These are phyloP conservation scores for Arrhopalites spinosus DNA, from an alignment of 2,888 invertebrate species.

Conservation along the genomic window DNA sequence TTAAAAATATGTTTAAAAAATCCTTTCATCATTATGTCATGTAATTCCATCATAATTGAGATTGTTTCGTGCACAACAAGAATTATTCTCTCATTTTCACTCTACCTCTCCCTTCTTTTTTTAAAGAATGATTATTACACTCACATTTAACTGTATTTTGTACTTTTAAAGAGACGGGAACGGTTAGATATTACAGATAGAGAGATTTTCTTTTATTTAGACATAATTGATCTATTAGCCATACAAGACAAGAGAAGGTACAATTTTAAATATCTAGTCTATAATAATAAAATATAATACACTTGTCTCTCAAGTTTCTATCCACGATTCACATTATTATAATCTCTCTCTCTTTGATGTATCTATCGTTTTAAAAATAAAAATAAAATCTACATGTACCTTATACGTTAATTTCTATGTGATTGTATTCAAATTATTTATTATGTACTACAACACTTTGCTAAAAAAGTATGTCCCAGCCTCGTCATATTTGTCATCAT, in stretches of 20 bases:
- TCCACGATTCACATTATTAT: too few relatives aligned
- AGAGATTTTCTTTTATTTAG: slow-evolving; percentile 6
- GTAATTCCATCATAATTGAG: not conserved
- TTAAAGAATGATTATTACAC: too few relatives aligned
- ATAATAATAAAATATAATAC: too few relatives aligned
- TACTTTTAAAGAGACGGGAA: not conserved
- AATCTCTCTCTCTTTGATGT: too few relatives aligned
- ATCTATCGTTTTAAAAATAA: too few relatives aligned
- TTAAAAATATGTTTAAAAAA: not conserved
- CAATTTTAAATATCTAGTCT: slow-evolving; percentile 6
- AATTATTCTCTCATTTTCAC: too few relatives aligned
- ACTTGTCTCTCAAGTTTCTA: too few relatives aligned
- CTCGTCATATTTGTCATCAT: not conserved
- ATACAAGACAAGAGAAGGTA: too few relatives aligned
- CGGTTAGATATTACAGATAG: not conserved
- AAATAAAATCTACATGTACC: not conserved
- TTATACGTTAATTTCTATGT: slow-evolving; percentile 7
- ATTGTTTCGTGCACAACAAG: not conserved
- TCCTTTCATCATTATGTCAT: too few relatives aligned
- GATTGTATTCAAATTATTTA: not conserved
- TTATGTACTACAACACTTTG: not conserved
- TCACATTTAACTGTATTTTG: not conserved
- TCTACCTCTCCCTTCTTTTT: too few relatives aligned
- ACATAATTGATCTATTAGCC: slow-evolving; percentile 17
- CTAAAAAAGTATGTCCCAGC: not conserved